Evolutionary conservation across 92 coral and sea anemone genomes (phyloP), one percentile per base, ranked within the genome.

Genomic region (Isaurus tuberculatus): DNA sequence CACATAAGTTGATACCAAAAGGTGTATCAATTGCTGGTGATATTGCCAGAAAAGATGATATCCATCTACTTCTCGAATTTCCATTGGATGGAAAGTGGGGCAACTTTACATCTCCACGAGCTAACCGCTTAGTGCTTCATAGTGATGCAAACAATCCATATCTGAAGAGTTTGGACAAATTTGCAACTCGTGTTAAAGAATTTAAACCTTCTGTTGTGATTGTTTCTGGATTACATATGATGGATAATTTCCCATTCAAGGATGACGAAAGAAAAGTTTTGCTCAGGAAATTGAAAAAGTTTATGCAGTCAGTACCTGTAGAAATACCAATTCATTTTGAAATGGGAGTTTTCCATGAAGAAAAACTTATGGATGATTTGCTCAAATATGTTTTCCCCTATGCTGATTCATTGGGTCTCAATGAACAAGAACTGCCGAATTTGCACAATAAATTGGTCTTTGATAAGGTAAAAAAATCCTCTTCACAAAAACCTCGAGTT

Each of bases 341-440:
- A 67, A 94, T 96, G 92, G 99, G 93, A 17, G 93, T 93, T 7
- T 94, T 96, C 82, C 98, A 92, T 40, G 92, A 92, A 81, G 94
- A 92, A 79, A 79, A 88, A 15, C 85, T 92, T 49, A 91, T 96
- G 90, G 83, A 69, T 29, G 94, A 91, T 31, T 86, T 96, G 60
- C 63, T 96, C 65, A 87, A 89, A 64, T 84, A 94, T 77, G 80
- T 96, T 57, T 84, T 96, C 73, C 99, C 98, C 13, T 91, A 94
- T 15, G 89, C 90, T 3, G 89, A 93, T 72, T 94, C 98, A 20
- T 61, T 96, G 68, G 99, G 99, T 1, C 88, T 96, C 87, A 96
- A 96, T 87, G 99, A 96, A 72, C 99, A 96, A 75, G 99, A 96
- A 46, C 90, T 96, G n/a, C 96, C 94, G 8, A 94, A 94, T 48